Evolutionary conservation across 2,797 vertebrate species (phyloP).

Genomic region (Epinephelus awoara): DNA sequence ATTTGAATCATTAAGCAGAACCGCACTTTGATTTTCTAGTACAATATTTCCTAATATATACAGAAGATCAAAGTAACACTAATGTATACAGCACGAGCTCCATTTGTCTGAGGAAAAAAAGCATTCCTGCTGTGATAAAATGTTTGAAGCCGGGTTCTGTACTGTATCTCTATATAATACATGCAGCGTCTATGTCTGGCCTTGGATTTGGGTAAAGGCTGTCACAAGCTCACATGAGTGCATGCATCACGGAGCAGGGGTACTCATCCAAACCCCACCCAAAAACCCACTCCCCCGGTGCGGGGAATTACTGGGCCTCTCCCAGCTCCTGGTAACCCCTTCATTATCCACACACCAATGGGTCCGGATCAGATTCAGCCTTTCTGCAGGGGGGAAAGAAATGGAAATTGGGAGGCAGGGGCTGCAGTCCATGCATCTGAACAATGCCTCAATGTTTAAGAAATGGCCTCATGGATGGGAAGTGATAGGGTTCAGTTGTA

Average conservation of each 20-base stretch:
- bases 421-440: conserved; percentile 85
- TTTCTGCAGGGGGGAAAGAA: conserved; percentile 76
- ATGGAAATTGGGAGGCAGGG: conserved; percentile 82
- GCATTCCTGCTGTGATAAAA: conserved; percentile 41
- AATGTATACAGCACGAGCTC: conserved; percentile 40
- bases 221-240: conserved; percentile 87
- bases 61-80: conserved; percentile 39
- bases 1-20: conserved; percentile 1
- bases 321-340: conserved; percentile 89
- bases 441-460: conserved; percentile 87
- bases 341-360: conserved; percentile 93
- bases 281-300: conserved; percentile 88
- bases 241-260: conserved; percentile 89
- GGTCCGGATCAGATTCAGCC: conserved; percentile 88
- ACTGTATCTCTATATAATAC: conserved; percentile 80
- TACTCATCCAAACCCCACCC: conserved; percentile 89
- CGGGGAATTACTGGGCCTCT: conserved; percentile 90
- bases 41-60: not conserved
- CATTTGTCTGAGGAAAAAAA: conserved; percentile 33
- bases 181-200: conserved; percentile 81
- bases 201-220: conserved; percentile 86
- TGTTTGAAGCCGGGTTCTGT: conserved; percentile 54
- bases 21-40: conserved; percentile 5
- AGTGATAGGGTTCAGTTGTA: conserved; percentile 70
- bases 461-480: conserved; percentile 74